Conservation (phyloP, 2,113 vertebrate genomes). For the Talpa occidentalis region DNA sequence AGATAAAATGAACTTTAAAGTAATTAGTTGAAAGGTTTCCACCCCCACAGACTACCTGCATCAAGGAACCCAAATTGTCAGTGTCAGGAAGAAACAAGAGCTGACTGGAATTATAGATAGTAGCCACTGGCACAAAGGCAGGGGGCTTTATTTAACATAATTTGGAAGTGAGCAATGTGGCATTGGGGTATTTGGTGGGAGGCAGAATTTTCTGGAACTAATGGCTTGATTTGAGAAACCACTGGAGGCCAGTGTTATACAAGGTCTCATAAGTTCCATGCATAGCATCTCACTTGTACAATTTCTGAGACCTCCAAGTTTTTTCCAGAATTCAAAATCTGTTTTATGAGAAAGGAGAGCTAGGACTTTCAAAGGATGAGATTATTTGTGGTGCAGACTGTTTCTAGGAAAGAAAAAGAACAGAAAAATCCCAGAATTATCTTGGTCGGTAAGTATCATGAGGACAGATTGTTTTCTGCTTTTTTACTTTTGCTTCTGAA, state of each 20-base stretch:
- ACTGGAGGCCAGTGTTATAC: not conserved
- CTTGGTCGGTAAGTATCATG: slow-evolving; percentile 40
- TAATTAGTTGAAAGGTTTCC: slow-evolving; percentile 81
- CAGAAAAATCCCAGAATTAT: slow-evolving; percentile 20
- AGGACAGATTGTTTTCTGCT: slow-evolving; percentile 38
- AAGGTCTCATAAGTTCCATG: not conserved
- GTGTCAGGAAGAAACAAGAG: slow-evolving; percentile 74
- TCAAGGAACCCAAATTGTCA: slow-evolving; percentile 76
- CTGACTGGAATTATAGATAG: slow-evolving; percentile 73
- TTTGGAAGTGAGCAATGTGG: slow-evolving; percentile 58
- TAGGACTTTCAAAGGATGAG: not conserved
- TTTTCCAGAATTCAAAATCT: slow-evolving; percentile 4
- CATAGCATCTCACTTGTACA: not conserved
- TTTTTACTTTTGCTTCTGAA: slow-evolving; percentile 28
- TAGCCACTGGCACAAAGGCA: slow-evolving; percentile 73
- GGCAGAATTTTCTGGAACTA: slow-evolving; percentile 75
- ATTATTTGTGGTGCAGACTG: not conserved
- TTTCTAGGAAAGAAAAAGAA: slow-evolving; percentile 40
- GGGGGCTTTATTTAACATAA: slow-evolving; percentile 76
- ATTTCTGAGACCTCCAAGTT: slow-evolving; percentile 56
- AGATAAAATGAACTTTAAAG: slow-evolving; percentile 69
- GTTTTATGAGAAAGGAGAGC: not conserved
- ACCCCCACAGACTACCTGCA: slow-evolving; percentile 64
- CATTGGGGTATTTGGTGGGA: not conserved
- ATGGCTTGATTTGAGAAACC: slow-evolving; percentile 65